Evolutionary conservation across 2,888 invertebrate species (phyloP).

Genomic region (Acheta domesticus): DNA sequence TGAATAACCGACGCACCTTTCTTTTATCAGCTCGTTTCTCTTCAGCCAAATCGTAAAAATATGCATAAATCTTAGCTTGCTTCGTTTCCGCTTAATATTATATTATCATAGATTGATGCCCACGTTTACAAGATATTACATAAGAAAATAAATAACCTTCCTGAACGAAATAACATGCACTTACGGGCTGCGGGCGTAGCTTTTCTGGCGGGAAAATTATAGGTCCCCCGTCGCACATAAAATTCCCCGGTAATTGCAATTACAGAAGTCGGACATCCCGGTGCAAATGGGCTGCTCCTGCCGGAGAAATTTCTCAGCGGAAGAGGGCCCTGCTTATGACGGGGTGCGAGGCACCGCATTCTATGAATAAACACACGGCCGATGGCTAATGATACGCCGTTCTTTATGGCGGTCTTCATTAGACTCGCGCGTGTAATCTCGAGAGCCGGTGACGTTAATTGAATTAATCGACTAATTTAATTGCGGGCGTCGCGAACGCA

Average conservation of each 20-base stretch:
- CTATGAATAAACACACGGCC: constrained; percentile 3
- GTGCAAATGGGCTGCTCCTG: background rate
- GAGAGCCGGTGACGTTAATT: background rate
- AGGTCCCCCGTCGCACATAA: background rate
- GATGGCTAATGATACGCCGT: background rate
- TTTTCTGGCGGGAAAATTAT: background rate
- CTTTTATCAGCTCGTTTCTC: too few species aligned
- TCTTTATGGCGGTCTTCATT: background rate
- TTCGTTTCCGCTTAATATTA: too few species aligned
- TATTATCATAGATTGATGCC: too few species aligned
- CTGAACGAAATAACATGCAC: background rate
- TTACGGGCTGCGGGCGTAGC: background rate
- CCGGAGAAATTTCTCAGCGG: background rate
- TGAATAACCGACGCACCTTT: background rate
- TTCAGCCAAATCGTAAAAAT: too few species aligned
- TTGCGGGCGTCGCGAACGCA: background rate
- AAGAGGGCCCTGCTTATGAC: background rate
- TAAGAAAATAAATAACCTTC: too few species aligned
- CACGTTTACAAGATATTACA: too few species aligned
- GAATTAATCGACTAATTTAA: background rate
- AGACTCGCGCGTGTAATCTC: background rate
- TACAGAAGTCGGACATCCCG: constrained; percentile 9
- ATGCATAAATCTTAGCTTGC: too few species aligned
- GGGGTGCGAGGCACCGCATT: background rate
- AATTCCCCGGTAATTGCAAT: background rate